Percentiles rank a stretch among this genome's conserved stretches.
Evolutionary conservation across 2,888 invertebrate genomes (phyloP).

Genomic region (Serrognathus titanus): DNA sequence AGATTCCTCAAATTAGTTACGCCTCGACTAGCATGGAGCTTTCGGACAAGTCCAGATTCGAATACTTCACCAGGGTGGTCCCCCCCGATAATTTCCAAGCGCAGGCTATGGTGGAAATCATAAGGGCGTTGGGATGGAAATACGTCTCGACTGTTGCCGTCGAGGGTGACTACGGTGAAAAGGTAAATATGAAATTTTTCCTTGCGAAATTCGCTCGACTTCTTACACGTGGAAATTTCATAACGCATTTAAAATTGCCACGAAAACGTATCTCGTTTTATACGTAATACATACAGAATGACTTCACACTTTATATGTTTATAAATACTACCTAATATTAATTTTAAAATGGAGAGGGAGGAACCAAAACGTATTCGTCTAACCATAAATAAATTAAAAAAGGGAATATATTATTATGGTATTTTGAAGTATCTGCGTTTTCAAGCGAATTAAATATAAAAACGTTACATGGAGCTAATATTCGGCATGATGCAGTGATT

Average conservation of each 20-base stretch:
- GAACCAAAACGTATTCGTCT: too few relatives aligned
- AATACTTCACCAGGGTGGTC: constrained; percentile 67
- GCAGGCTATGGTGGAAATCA: constrained; percentile 65
- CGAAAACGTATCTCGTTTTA: too few relatives aligned
- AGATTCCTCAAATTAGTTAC: constrained; percentile 70
- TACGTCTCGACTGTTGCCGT: constrained; percentile 75
- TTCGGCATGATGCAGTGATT: too few relatives aligned
- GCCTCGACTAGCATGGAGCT: constrained; percentile 69
- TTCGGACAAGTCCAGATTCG: constrained; percentile 67
- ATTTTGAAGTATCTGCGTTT: too few relatives aligned
- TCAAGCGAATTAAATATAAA: too few relatives aligned
- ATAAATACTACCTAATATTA: too few relatives aligned
- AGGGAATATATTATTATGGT: too few relatives aligned
- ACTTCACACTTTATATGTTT: too few relatives aligned
- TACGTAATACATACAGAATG: too few relatives aligned
- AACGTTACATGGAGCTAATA: too few relatives aligned
- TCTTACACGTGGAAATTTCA: not conserved
- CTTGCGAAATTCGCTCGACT: not conserved
- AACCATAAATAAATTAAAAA: too few relatives aligned
- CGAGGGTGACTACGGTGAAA: constrained; percentile 74
- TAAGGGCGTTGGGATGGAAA: constrained; percentile 66
- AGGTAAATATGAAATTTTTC: constrained; percentile 47
- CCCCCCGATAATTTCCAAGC: constrained; percentile 72
- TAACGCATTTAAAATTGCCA: not conserved
- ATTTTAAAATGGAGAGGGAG: too few relatives aligned